These are phyloP conservation scores for Episyrphus balteatus DNA, from an alignment of 1,140 invertebrate species.

Conservation along the genomic window DNA sequence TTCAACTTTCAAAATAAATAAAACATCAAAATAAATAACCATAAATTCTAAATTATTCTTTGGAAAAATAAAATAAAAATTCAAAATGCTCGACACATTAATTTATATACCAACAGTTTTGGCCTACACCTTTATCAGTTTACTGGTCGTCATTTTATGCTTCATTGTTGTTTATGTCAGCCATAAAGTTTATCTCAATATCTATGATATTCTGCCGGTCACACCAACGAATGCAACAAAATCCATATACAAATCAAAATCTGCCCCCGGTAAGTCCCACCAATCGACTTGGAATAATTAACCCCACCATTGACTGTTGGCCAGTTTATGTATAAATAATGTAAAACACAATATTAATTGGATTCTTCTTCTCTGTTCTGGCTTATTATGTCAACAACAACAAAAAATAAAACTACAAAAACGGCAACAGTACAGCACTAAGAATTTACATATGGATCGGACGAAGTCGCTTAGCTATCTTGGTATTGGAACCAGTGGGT, in stretches of 20 bases:
- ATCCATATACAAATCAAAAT: too few species aligned
- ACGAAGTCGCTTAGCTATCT: not conserved
- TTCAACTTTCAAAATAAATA: too few species aligned
- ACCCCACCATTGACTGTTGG: not conserved
- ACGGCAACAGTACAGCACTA: not conserved
- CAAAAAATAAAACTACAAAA: not conserved
- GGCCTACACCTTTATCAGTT: constrained; percentile 24
- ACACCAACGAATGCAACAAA: not conserved
- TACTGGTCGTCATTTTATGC: constrained; percentile 28
- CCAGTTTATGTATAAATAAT: not conserved
- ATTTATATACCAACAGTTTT: constrained; percentile 31
- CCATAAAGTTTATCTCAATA: constrained; percentile 28
- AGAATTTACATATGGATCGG: not conserved
- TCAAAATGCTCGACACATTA: constrained; percentile 25
- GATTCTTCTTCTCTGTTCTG: too few species aligned
- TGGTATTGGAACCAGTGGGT: not conserved
- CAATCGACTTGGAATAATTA: too few species aligned
- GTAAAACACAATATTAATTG: not conserved
- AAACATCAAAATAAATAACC: too few species aligned
- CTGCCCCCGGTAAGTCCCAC: too few species aligned
- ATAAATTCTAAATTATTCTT: too few species aligned
- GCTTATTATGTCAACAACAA: not conserved
- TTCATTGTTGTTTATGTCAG: constrained; percentile 32
- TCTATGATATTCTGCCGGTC: constrained; percentile 30
- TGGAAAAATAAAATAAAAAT: too few species aligned